Base-by-base conservation (phyloP, 2,888 invertebrate genomes). In the Helicoverpa assulta region DNA sequence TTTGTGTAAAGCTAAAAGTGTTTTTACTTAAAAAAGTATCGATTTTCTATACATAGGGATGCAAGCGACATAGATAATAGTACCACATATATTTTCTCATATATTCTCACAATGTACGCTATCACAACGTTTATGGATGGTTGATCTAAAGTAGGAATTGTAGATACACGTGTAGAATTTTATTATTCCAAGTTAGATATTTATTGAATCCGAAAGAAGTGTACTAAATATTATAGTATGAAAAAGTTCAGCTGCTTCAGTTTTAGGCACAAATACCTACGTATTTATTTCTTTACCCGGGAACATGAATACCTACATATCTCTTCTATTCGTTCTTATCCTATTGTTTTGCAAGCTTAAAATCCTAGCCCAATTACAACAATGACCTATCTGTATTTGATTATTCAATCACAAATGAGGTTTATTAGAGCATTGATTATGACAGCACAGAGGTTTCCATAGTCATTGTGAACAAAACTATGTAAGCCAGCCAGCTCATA, bases 31-130 rank as follows among this genome's bases (percentile, higher is more conserved):
- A 40, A 56, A 65, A 60, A 52, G 59, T 73, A 83, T 83, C 56
- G 84, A 80, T 81, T 73, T 80, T 73, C 83, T 75, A 83, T 83
- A 83, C 83, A 76, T 76, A 77, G 79, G 77, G 76, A 83, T 79
- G 83, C 67, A 72, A 73, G 40, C 64, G 51, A 61, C 68, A 21
- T 51, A 14, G 29, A 50, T 52, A 54, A 60, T 61, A 75, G 72
- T 66, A 70, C 60, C 43, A 60, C 56, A 55, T 62, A 47, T 60
- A 65, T 60, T 57, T 67, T 67, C n/a, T n/a, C n/a, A n/a, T n/a
- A n/a, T n/a, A n/a, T n/a, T n/a, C n/a, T 66, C 19, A 54, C 50
- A 40, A 53, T 55, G 47, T 61, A 58, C 18, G 26, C 57, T 8
- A 16, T 10, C 16, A 52, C 10, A 29, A 55, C 3, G 40, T 51